Percentiles rank a stretch among this genome's conserved stretches.
phyloP scores from a whole-genome alignment of 1,140 invertebrate genomes.

The Nebria ingens region DNA sequence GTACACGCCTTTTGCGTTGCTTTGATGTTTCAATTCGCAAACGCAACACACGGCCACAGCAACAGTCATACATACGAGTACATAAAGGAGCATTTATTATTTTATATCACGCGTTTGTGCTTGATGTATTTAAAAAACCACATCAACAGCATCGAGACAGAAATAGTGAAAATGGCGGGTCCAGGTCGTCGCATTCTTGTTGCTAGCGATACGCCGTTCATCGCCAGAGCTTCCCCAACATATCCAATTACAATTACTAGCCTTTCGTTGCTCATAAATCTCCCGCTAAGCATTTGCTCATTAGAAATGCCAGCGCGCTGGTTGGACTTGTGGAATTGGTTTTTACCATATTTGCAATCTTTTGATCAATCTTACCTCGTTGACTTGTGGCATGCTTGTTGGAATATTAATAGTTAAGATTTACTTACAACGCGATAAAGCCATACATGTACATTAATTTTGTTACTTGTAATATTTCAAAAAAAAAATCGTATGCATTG shows the following conservation, averaged over 20 bases:
- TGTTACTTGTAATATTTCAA: too few species aligned
- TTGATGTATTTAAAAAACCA: too few species aligned
- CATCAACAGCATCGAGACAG: too few species aligned
- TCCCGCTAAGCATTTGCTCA: background rate
- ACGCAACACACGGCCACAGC: background rate
- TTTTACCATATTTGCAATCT: constrained; percentile 6
- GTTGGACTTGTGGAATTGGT: background rate
- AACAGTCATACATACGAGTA: background rate
- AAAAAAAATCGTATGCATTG: too few species aligned
- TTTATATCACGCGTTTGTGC: background rate
- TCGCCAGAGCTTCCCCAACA: too few species aligned
- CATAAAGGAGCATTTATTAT: constrained; percentile 11
- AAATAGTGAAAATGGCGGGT: background rate
- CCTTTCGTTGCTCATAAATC: background rate
- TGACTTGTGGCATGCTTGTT: background rate
- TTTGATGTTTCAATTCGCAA: constrained; percentile 11
- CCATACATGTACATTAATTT: too few species aligned
- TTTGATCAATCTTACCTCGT: background rate
- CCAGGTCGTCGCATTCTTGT: background rate
- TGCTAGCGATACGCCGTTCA: background rate
- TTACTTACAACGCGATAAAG: too few species aligned
- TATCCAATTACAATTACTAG: constrained; percentile 9
- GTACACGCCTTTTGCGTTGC: background rate
- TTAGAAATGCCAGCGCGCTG: background rate
- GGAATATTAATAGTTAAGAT: constrained; percentile 1